phyloP scores from a whole-genome alignment of 2,797 vertebrate genomes.

The Sternarchorhynchus goeldii region DNA sequence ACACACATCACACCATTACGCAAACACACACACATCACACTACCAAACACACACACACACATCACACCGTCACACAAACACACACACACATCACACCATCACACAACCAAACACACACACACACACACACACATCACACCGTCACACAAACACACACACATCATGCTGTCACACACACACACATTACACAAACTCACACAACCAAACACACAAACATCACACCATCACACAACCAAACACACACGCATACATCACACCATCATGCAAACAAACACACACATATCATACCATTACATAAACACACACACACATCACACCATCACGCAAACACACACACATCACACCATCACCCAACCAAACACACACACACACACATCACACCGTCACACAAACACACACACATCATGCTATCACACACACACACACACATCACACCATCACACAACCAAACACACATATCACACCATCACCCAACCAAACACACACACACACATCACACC shows the following conservation, averaged over 20 bases:
- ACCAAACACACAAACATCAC: too few relatives aligned
- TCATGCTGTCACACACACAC: neutral
- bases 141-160: neutral
- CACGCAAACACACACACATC: neutral
- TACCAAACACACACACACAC: conserved; percentile 47
- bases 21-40: conserved; percentile 28
- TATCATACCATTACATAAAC: conserved; percentile 44
- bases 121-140: conserved; percentile 58
- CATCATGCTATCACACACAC: conserved; percentile 37
- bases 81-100: too few relatives aligned
- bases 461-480: too few relatives aligned
- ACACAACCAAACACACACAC: too few relatives aligned
- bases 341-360: too few relatives aligned
- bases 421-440: conserved; percentile 53
- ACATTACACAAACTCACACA: neutral
- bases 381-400: conserved; percentile 19
- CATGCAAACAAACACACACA: conserved; percentile 41
- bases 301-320: neutral
- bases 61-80: conserved; percentile 44
- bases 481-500: conserved; percentile 58
- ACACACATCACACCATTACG: conserved; percentile 49
- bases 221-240: too few relatives aligned
- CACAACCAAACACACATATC: too few relatives aligned
- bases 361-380: conserved; percentile 28
- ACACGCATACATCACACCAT: too few relatives aligned